Evolutionary conservation across 1,140 invertebrate species (phyloP).

Genomic region (Amyelois transitella): DNA sequence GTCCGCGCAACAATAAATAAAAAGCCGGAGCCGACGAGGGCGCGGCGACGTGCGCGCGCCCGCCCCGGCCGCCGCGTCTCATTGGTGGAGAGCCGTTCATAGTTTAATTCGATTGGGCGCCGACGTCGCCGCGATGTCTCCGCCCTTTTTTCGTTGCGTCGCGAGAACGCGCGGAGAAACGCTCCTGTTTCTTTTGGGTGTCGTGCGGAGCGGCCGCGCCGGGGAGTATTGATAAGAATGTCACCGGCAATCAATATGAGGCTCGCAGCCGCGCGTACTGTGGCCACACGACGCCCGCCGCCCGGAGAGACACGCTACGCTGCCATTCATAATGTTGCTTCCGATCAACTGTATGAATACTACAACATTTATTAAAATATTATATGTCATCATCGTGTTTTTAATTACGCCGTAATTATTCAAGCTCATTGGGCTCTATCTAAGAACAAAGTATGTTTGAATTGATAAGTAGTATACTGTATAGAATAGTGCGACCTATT

Average conservation of each 20-base stretch:
- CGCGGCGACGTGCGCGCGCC: conserved; percentile 63
- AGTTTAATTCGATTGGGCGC: conserved; percentile 35
- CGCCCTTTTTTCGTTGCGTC: conserved; percentile 67
- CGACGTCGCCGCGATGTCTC: conserved; percentile 46
- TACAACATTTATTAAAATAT: neutral
- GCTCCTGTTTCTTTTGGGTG: conserved; percentile 70
- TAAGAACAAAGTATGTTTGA: neutral
- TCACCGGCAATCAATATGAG: conserved; percentile 76
- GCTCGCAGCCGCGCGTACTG: conserved; percentile 27
- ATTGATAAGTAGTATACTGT: neutral
- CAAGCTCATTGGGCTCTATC: neutral
- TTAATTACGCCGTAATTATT: neutral
- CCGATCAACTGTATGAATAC: neutral
- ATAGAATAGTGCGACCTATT: neutral
- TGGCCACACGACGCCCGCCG: conserved; percentile 4
- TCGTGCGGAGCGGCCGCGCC: conserved; percentile 55
- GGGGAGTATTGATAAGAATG: conserved; percentile 78
- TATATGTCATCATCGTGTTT: neutral
- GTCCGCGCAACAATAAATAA: conserved; percentile 71
- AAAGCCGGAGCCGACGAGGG: conserved; percentile 59
- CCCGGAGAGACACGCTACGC: neutral
- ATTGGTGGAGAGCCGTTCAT: conserved; percentile 39
- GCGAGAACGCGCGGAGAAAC: conserved; percentile 65
- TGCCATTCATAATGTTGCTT: neutral
- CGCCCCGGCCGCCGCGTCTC: conserved; percentile 37